phyloP scores from a whole-genome alignment of 2,888 invertebrate species.

The Drosophila ochracea region DNA sequence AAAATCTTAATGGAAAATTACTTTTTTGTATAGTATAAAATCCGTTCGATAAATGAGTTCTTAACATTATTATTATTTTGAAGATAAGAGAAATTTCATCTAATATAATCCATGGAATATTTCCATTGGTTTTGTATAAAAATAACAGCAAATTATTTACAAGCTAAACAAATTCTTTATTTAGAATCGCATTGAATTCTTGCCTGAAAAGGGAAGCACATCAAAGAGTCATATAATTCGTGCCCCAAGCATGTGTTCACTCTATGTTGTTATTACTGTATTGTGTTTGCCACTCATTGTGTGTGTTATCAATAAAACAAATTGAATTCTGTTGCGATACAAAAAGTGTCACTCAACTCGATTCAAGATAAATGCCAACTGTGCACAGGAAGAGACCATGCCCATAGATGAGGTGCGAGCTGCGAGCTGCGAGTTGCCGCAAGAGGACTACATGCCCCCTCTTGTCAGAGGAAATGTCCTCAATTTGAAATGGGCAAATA shows the following conservation, averaged over 20 bases:
- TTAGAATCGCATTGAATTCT: not conserved
- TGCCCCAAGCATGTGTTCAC: not conserved
- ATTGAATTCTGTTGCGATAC: conserved; percentile 71
- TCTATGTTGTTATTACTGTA: conserved; percentile 43
- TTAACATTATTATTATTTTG: not conserved
- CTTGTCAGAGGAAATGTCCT: conserved; percentile 6
- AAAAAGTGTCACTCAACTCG: conserved; percentile 75
- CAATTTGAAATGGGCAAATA: conserved; percentile 58
- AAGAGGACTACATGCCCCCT: not conserved
- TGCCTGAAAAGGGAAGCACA: conserved; percentile 21
- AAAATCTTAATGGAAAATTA: not conserved
- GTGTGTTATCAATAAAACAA: conserved; percentile 75
- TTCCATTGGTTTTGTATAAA: not conserved
- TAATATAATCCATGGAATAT: not conserved
- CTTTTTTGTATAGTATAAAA: not conserved
- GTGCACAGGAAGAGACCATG: conserved; percentile 6
- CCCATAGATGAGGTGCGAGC: not conserved
- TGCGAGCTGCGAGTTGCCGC: not conserved
- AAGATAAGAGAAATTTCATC: not conserved
- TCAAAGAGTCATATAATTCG: conserved; percentile 1
- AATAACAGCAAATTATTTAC: not conserved
- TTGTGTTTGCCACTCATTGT: conserved; percentile 58
- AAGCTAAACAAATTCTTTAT: not conserved
- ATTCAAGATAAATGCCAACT: conserved; percentile 73
- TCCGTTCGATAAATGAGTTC: not conserved